Evolutionary conservation across 2,797 vertebrate species (phyloP).

Genomic region (Tragelaphus eurycerus): DNA sequence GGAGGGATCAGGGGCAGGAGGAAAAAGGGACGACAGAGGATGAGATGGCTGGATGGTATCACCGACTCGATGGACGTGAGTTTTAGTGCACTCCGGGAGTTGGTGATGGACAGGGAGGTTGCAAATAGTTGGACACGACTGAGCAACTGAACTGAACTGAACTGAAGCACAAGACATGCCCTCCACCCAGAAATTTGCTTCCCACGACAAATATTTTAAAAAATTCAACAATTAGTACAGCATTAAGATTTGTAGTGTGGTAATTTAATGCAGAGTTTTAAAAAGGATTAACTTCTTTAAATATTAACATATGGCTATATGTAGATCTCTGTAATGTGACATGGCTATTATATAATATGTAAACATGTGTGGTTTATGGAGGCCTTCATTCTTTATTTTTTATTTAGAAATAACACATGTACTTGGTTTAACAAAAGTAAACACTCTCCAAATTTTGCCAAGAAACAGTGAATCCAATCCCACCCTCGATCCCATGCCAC

Average conservation of each 20-base stretch:
- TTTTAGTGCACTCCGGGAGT: too few relatives aligned
- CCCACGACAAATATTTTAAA: background rate
- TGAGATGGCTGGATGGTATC: too few relatives aligned
- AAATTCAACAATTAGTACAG: background rate
- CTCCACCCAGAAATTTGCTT: conserved; percentile 29
- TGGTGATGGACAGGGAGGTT: too few relatives aligned
- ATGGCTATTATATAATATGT: background rate
- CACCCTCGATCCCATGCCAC: background rate
- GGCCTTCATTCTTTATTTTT: background rate
- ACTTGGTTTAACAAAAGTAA: background rate
- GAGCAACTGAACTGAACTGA: too few relatives aligned
- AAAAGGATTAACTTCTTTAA: background rate
- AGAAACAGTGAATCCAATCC: background rate
- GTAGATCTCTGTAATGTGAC: background rate
- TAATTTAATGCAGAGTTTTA: background rate
- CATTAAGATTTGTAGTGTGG: background rate
- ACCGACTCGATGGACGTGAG: too few relatives aligned
- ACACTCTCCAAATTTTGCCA: background rate
- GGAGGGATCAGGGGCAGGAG: too few relatives aligned
- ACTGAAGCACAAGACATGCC: background rate
- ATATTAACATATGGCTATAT: background rate
- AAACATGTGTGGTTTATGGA: background rate
- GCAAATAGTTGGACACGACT: too few relatives aligned
- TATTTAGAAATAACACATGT: background rate
- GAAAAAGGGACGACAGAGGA: too few relatives aligned